Evolutionary conservation across 2,888 invertebrate genomes (phyloP).

Genomic region (Ichneumon xanthorius): DNA sequence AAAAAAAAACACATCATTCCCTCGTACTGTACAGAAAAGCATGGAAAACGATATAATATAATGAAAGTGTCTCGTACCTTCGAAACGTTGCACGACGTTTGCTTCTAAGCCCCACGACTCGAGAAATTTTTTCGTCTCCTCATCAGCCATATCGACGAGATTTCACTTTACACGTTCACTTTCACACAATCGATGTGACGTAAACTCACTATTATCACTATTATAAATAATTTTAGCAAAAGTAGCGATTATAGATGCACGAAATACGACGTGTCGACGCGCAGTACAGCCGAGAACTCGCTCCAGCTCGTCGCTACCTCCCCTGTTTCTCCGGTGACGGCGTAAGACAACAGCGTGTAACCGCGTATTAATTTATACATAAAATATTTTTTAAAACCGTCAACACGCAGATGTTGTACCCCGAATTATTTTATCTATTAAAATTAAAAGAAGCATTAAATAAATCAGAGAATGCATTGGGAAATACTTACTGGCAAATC

Average conservation of each 20-base stretch:
- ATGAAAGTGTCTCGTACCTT: constrained; percentile 16
- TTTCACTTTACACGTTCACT: neutral
- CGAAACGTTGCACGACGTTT: constrained; percentile 14
- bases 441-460: too few relatives aligned
- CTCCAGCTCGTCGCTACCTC: neutral
- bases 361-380: neutral
- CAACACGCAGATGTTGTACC: too few relatives aligned
- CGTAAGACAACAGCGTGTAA: neutral
- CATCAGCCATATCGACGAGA: constrained; percentile 9
- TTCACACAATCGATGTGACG: neutral
- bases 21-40: neutral
- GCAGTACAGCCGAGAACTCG: neutral
- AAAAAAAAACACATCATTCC: neutral
- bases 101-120: neutral
- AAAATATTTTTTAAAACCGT: neutral
- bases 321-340: neutral
- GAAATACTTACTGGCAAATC: too few relatives aligned
- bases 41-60: neutral
- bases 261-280: neutral
- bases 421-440: too few relatives aligned
- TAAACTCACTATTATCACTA: neutral
- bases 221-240: neutral
- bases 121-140: neutral
- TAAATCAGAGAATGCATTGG: too few relatives aligned
- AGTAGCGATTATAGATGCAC: neutral